Conservation (phyloP, 2,888 invertebrate genomes). For the Unio pictorum region DNA sequence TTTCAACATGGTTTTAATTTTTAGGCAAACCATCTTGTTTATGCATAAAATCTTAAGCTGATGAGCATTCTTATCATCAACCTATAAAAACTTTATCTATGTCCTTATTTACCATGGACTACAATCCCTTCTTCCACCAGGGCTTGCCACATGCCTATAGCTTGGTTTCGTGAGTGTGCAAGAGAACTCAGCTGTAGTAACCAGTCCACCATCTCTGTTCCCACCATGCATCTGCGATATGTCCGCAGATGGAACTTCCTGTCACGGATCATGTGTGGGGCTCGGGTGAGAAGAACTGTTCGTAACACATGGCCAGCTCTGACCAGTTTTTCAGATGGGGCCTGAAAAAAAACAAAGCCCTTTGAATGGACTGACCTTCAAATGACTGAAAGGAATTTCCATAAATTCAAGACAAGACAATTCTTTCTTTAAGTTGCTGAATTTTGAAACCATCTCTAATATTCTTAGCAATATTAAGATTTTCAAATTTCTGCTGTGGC, state of each 20-base stretch:
- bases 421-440: too few relatives aligned
- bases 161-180: conserved; percentile 80
- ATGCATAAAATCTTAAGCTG: too few relatives aligned
- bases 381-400: too few relatives aligned
- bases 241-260: conserved; percentile 77
- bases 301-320: conserved; percentile 82
- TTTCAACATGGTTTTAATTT: too few relatives aligned
- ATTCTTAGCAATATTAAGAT: too few relatives aligned
- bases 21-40: too few relatives aligned
- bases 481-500: too few relatives aligned
- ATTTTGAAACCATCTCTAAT: too few relatives aligned
- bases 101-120: conserved; percentile 78
- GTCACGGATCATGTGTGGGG: conserved; percentile 79
- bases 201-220: conserved; percentile 88
- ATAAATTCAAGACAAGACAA: too few relatives aligned
- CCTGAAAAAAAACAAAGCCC: conserved; percentile 33
- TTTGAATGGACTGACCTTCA: too few relatives aligned
- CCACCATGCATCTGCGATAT: conserved; percentile 79
- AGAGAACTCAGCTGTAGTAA: conserved; percentile 77
- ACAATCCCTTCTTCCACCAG: conserved; percentile 85
- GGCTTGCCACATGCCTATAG: conserved; percentile 88
- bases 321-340: conserved; percentile 79
- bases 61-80: neutral
- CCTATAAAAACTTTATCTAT: neutral
- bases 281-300: conserved; percentile 78